Percentiles rank a stretch among this genome's conserved stretches.
Conservation (phyloP, 2,113 vertebrate genomes). For the Lipophrys pholis region DNA sequence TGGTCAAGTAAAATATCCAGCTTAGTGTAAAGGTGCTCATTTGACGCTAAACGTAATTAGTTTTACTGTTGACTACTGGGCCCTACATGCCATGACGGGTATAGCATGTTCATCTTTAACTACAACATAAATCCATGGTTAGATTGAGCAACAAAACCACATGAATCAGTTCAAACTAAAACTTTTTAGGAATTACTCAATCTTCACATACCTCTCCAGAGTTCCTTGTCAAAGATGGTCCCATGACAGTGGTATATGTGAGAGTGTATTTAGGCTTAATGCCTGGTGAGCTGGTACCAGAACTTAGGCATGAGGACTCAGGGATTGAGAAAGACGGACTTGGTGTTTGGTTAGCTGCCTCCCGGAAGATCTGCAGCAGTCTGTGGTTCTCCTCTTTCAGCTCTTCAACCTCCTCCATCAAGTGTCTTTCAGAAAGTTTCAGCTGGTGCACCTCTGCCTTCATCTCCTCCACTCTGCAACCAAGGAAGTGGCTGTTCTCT, state of each 20-base stretch:
- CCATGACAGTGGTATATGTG: neutral
- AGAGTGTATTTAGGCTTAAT: neutral
- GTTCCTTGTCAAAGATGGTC: slow-evolving; percentile 6
- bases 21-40: neutral
- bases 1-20: neutral
- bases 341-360: slow-evolving; percentile 33
- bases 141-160: too few relatives aligned
- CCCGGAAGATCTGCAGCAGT: slow-evolving; percentile 68
- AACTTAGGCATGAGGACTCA: neutral
- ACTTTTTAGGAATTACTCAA: neutral
- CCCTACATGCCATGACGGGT: neutral
- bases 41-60: neutral
- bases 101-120: neutral
- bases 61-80: neutral
- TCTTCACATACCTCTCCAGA: slow-evolving; percentile 48
- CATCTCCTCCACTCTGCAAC: slow-evolving; percentile 81
- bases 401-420: slow-evolving; percentile 79
- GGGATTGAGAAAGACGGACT: slow-evolving; percentile 19
- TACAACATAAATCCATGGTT: too few relatives aligned
- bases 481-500: slow-evolving; percentile 74
- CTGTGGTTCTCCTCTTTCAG: slow-evolving; percentile 78
- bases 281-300: neutral
- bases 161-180: too few relatives aligned
- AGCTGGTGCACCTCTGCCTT: slow-evolving; percentile 69
- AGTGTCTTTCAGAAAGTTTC: slow-evolving; percentile 78